phyloP scores from a whole-genome alignment of 2,888 invertebrate genomes.

The Drosophila neonasuta region DNA sequence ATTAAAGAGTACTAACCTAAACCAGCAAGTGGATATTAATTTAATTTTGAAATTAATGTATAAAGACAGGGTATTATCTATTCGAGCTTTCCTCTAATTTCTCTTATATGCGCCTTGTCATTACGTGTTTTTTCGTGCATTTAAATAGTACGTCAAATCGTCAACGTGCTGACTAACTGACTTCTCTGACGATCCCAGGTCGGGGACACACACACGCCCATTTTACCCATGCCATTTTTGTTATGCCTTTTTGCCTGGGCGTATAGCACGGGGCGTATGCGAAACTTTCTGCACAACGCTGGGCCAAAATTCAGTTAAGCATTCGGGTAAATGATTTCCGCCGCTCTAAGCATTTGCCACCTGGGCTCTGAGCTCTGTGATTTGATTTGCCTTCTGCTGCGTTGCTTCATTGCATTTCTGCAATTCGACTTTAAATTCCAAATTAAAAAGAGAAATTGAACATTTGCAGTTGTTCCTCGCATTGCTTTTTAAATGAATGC shows the following conservation, averaged over 20 bases:
- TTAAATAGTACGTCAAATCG: conserved; percentile 61
- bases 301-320: conserved; percentile 57
- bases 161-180: conserved; percentile 42
- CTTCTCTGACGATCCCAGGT: conserved; percentile 22
- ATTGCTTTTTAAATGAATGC: conserved; percentile 50
- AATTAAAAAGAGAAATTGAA: conserved; percentile 4
- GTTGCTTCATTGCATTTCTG: conserved; percentile 69
- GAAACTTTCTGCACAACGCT: conserved; percentile 39
- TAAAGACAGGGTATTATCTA: neutral
- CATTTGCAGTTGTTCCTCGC: conserved; percentile 14
- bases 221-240: conserved; percentile 4
- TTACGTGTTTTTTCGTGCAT: conserved; percentile 61
- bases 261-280: conserved; percentile 58
- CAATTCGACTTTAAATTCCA: conserved; percentile 63
- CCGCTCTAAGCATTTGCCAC: conserved; percentile 60
- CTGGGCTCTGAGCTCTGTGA: conserved; percentile 55
- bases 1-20: too few species aligned
- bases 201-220: conserved; percentile 24
- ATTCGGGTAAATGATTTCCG: conserved; percentile 65
- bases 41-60: too few species aligned
- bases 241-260: conserved; percentile 21
- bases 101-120: conserved; percentile 27
- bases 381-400: conserved; percentile 59
- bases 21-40: too few species aligned
- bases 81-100: neutral